Evolutionary conservation across 64 coral and sea anemone genomes (phyloP), one percentile per base, ranked within the genome.

Genomic region (Pocillopora verrucosa): DNA sequence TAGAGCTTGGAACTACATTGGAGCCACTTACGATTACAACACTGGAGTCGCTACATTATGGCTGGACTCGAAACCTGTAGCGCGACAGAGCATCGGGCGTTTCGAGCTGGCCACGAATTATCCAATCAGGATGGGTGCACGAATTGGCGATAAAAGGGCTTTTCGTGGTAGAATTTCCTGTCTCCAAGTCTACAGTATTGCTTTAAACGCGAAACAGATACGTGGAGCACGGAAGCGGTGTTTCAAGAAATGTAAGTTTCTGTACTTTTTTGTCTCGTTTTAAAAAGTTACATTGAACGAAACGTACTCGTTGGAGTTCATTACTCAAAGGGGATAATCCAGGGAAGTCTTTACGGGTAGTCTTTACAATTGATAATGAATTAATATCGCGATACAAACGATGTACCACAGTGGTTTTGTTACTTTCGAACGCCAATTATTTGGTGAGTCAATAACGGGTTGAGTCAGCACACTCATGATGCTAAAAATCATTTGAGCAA

Each of bases 21-120:
- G 83, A 36, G 90, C 84, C 22, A 87, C n/a, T 9, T 92, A 92
- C 26, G 90, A 92, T 74, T 92, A 87, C 83, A 78, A 63, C 24
- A 86, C 56, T 22, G 90, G 90, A 7, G 51, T 87, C 2, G 90
- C 90, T 3, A 92, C 65, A 19, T 26, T 92, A 10, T 92, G 90
- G 90, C 56, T 92, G 2, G 58, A 86, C 83, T 92, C 90, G 20
- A 87, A 16, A 36, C 83, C 90, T 60, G 72, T 92, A 58, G 90
- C 75, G 16, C 36, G 60, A 1, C 61, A 62, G 51, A 92, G 80
- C 34, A 92, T 92, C 16, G 90, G 90, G 0, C 41, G 90, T 6
- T 92, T 92, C 80, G 75, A 87, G 0, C 38, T 92, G 14, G 90
- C 90, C n/a, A 92, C 90, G 4, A 92, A 92, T 74, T 92, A 92